A percentile compares a stretch with the other conserved stretches of the same genome.
Conservation (phyloP, 2,888 invertebrate species). For the Nemoura dubitans region DNA sequence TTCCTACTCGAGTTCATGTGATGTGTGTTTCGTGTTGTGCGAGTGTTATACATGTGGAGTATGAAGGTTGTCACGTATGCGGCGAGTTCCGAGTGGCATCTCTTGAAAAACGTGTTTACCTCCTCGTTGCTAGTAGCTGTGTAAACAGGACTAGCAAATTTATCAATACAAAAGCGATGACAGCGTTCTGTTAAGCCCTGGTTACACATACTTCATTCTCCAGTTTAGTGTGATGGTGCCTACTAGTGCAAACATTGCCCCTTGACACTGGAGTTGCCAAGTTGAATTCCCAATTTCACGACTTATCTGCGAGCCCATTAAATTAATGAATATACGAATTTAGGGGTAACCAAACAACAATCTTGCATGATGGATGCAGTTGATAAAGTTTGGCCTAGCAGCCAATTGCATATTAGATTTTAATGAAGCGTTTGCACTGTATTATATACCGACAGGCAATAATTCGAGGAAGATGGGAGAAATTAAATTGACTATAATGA, state of each 20-base stretch:
- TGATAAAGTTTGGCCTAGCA: background rate
- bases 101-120: background rate
- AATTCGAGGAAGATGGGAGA: background rate
- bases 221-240: background rate
- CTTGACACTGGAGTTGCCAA: background rate
- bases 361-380: background rate
- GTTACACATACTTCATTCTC: background rate
- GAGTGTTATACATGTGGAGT: background rate
- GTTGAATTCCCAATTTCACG: background rate
- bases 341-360: background rate
- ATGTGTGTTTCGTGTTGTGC: background rate
- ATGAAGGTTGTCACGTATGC: no score
- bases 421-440: background rate
- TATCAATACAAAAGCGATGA: background rate
- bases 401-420: background rate
- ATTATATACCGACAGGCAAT: background rate
- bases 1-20: background rate
- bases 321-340: background rate
- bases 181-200: background rate
- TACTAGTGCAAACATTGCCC: background rate
- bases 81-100: background rate
- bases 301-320: background rate
- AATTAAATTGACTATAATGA: background rate
- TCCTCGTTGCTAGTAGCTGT: background rate
- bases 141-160: background rate